These are phyloP conservation scores for Ceyx cyanopectus DNA, from an alignment of 2,113 vertebrate species.

Conservation along the genomic window DNA sequence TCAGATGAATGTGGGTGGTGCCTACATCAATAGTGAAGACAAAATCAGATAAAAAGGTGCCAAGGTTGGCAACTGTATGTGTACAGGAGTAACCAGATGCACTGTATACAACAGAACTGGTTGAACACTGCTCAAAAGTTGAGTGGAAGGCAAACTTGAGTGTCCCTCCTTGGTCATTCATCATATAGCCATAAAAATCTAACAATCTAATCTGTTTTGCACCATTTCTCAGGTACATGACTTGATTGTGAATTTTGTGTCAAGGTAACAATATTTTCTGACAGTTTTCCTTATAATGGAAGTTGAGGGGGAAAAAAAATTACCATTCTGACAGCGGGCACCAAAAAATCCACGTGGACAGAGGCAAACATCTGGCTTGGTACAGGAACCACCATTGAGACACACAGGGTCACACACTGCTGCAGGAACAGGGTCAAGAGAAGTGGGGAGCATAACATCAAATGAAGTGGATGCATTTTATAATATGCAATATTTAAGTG, in stretches of 20 bases:
- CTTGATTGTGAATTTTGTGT: not conserved
- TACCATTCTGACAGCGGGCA: conserved; percentile 90
- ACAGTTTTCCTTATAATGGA: not conserved
- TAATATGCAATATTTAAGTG: not conserved
- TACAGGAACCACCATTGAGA: conserved; percentile 90
- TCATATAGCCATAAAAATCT: not conserved
- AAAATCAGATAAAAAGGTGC: not conserved
- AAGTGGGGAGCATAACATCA: not conserved
- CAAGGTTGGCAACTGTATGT: not conserved
- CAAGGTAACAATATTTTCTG: not conserved
- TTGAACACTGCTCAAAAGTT: not conserved
- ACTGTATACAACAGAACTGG: not conserved
- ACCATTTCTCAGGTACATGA: not conserved
- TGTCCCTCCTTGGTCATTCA: not conserved
- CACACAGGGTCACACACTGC: conserved; percentile 88
- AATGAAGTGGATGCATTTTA: not conserved
- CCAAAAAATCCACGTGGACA: conserved; percentile 93
- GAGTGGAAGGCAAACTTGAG: not conserved
- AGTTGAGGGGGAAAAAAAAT: not conserved
- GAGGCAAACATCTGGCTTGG: conserved; percentile 84
- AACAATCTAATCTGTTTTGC: not conserved
- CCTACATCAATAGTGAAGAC: not conserved
- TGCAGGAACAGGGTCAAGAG: conserved; percentile 58
- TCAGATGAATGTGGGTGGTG: not conserved
- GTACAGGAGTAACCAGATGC: not conserved